A percentile compares a stretch with the other conserved stretches of the same genome.
These are phyloP conservation scores for Schizaphis graminum DNA, from an alignment of 2,888 invertebrate genomes.

Conservation along the genomic window DNA sequence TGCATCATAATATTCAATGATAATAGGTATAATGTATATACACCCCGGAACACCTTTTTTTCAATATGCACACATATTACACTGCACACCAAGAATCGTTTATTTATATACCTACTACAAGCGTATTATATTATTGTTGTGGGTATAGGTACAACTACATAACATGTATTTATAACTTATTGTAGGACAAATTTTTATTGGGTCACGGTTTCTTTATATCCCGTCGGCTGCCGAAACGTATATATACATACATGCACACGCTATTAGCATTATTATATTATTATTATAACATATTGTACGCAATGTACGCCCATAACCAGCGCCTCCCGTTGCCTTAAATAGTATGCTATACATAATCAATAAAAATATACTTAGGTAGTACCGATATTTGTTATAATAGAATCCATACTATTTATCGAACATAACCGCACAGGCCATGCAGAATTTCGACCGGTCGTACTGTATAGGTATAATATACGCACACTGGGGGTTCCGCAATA, in stretches of 20 bases:
- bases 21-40: neutral
- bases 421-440: neutral
- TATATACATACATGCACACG: neutral
- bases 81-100: slow-evolving; percentile 37
- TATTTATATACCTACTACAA: slow-evolving; percentile 37
- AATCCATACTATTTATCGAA: neutral
- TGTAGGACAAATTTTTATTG: slow-evolving; percentile 54
- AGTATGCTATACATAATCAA: neutral
- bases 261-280: slow-evolving; percentile 21
- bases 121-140: neutral
- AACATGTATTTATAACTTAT: neutral
- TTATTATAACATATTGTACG: neutral
- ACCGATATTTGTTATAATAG: neutral
- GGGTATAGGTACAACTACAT: neutral
- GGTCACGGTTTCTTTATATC: neutral
- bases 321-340: neutral
- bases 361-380: neutral
- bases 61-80: neutral
- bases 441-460: neutral
- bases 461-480: neutral
- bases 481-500: neutral
- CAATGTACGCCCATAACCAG: neutral
- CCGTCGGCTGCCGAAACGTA: neutral
- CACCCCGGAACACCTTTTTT: slow-evolving; percentile 48
- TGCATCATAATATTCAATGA: slow-evolving; percentile 37